These are phyloP conservation scores for Ptychadena robeensis DNA, from an alignment of 2,797 vertebrate genomes.

Conservation along the genomic window DNA sequence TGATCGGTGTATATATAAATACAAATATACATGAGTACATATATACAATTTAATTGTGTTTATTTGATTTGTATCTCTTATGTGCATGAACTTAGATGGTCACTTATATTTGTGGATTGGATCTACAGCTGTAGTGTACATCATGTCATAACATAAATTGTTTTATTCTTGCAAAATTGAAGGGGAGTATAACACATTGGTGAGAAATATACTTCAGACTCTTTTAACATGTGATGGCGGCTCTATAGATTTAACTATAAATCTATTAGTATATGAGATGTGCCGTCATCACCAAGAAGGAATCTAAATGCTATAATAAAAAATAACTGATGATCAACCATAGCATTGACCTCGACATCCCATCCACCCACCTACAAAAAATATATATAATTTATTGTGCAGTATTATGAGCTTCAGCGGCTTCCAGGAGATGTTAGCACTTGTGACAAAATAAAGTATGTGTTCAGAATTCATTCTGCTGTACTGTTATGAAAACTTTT, in stretches of 20 bases:
- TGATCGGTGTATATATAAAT: no score
- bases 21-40: neutral
- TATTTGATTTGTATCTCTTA: slow-evolving; percentile 11
- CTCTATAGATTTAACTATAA: slow-evolving; percentile 58
- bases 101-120: slow-evolving; percentile 9
- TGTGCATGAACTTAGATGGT: neutral
- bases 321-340: slow-evolving; percentile 58
- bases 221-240: slow-evolving; percentile 45
- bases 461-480: slow-evolving; percentile 44
- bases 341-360: slow-evolving; percentile 50
- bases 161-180: slow-evolving; percentile 42
- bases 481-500: slow-evolving; percentile 49
- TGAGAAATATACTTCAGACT: slow-evolving; percentile 47
- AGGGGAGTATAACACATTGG: slow-evolving; percentile 43
- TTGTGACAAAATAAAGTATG: slow-evolving; percentile 57
- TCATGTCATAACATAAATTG: slow-evolving; percentile 34
- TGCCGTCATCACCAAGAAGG: slow-evolving; percentile 42
- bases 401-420: slow-evolving; percentile 52
- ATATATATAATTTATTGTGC: slow-evolving; percentile 52
- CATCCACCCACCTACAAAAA: slow-evolving; percentile 60
- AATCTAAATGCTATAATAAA: slow-evolving; percentile 58
- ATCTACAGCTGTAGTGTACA: slow-evolving; percentile 25
- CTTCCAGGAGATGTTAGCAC: slow-evolving; percentile 50
- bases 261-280: slow-evolving; percentile 57
- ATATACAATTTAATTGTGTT: neutral